Conservation (phyloP, 1,140 invertebrate genomes). For the Musca vetustissima region DNA sequence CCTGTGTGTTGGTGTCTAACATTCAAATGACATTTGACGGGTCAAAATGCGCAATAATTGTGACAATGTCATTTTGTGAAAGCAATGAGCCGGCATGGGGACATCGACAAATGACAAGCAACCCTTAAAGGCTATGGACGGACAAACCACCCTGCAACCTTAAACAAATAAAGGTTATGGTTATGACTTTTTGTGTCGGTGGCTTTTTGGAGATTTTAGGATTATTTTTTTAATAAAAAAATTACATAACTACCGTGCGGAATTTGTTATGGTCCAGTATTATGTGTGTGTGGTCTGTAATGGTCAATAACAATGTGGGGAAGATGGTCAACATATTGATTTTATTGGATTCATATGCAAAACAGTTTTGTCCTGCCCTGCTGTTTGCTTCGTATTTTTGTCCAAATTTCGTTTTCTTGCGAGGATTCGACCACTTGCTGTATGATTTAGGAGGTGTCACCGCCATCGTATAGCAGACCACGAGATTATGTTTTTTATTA, state of each 20-base stretch:
- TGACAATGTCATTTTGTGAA: neutral
- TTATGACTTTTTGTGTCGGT: too few relatives aligned
- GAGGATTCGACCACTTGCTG: too few relatives aligned
- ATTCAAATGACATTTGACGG: slow-evolving; percentile 29
- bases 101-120: neutral
- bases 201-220: too few relatives aligned
- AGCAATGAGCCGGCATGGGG: neutral
- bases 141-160: too few relatives aligned
- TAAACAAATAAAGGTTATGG: too few relatives aligned
- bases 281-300: slow-evolving; percentile 4
- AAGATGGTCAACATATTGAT: slow-evolving; percentile 35
- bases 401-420: too few relatives aligned
- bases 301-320: slow-evolving; percentile 1
- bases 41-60: slow-evolving; percentile 17
- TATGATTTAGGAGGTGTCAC: slow-evolving; percentile 14
- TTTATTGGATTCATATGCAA: slow-evolving; percentile 54
- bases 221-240: too few relatives aligned
- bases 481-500: slow-evolving; percentile 12
- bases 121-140: neutral
- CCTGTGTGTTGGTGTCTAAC: neutral
- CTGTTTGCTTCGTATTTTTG: too few relatives aligned
- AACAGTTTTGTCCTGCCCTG: slow-evolving; percentile 24
- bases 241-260: neutral
- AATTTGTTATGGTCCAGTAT: slow-evolving; percentile 9
- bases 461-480: neutral